Percentiles rank a stretch among this genome's conserved stretches.
Evolutionary conservation across 53 echinoderm and acorn worm genomes (phyloP).

Genomic region (Echinometra lucunter): DNA sequence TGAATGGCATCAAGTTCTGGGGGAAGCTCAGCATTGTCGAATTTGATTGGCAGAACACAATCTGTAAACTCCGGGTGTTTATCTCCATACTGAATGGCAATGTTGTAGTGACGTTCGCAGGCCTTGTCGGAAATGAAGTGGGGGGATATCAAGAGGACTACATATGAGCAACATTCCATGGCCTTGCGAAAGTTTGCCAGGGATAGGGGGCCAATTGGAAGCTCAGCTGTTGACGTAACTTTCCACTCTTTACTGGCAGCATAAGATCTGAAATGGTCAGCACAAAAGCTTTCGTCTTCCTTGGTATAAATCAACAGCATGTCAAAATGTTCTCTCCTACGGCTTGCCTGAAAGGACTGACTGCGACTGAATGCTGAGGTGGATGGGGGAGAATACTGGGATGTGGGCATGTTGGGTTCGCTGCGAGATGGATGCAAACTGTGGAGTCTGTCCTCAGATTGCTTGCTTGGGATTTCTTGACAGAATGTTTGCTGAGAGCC

Average conservation of each 20-base stretch:
- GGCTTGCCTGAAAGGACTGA: conserved; percentile 11
- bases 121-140: conserved; percentile 33
- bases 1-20: conserved; percentile 37
- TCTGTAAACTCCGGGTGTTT: conserved; percentile 31
- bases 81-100: conserved; percentile 52
- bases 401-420: conserved; percentile 15
- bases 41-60: conserved; percentile 45
- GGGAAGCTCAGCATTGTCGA: conserved; percentile 35
- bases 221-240: conserved; percentile 52
- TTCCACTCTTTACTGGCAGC: conserved; percentile 53
- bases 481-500: background rate
- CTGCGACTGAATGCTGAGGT: background rate
- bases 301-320: conserved; percentile 30
- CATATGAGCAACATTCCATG: conserved; percentile 61
- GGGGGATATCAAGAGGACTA: conserved; percentile 16
- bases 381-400: background rate
- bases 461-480: background rate
- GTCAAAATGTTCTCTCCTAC: conserved; percentile 21
- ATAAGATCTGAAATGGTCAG: background rate
- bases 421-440: background rate
- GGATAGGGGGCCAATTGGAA: conserved; percentile 34
- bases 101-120: conserved; percentile 58
- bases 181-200: conserved; percentile 49
- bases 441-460: background rate
- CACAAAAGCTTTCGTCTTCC: conserved; percentile 29